phyloP scores from a whole-genome alignment of 1,140 invertebrate species.

The Himalopsyche phryganea region DNA sequence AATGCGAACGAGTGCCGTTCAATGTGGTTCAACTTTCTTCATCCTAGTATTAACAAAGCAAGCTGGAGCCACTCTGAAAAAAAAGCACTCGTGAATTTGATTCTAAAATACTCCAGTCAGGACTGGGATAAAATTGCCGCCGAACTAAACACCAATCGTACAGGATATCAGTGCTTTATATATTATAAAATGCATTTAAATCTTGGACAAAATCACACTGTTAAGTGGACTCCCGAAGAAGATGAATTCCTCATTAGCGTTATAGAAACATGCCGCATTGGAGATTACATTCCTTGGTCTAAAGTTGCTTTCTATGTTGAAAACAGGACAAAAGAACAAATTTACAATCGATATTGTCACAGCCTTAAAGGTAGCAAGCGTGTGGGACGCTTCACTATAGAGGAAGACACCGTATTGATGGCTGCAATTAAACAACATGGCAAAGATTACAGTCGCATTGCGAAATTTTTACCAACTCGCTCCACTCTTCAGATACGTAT shows the following conservation, averaged over 20 bases:
- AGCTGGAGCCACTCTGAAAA: conserved; percentile 13
- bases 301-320: conserved; percentile 24
- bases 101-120: not conserved
- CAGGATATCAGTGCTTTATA: conserved; percentile 26
- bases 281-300: conserved; percentile 26
- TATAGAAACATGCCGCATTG: conserved; percentile 23
- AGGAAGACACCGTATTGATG: conserved; percentile 23
- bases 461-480: conserved; percentile 10
- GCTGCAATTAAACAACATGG: conserved; percentile 13
- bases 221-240: conserved; percentile 20
- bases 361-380: not conserved
- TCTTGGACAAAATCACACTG: not conserved
- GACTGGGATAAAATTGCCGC: conserved; percentile 22
- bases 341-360: conserved; percentile 20
- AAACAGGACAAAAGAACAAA: conserved; percentile 21
- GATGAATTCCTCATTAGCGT: conserved; percentile 12
- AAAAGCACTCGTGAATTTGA: not conserved
- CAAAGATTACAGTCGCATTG: not conserved
- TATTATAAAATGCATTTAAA: conserved; percentile 9
- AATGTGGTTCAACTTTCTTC: conserved; percentile 21
- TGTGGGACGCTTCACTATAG: conserved; percentile 10
- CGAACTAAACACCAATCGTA: conserved; percentile 4
- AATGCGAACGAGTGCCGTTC: conserved; percentile 17
- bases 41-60: conserved; percentile 22
- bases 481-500: not conserved